Percentiles rank a stretch among this genome's conserved stretches.
Conservation (phyloP, 2,888 invertebrate species). For the Malacosoma neustria region DNA sequence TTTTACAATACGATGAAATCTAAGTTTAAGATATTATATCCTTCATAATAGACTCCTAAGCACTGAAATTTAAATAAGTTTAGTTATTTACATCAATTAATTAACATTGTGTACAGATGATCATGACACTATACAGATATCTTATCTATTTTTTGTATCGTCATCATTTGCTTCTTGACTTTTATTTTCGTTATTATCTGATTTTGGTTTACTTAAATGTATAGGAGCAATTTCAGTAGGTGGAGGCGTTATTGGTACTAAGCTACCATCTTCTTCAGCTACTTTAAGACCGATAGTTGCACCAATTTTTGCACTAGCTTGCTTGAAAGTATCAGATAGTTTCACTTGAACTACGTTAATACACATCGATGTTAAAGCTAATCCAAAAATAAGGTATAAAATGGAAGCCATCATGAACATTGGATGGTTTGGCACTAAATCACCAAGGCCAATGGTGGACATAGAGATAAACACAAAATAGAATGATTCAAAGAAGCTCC, state of each 20-base stretch:
- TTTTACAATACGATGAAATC: too few relatives aligned
- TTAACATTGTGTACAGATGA: too few relatives aligned
- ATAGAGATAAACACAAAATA: slow-evolving; percentile 98
- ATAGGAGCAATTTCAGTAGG: slow-evolving; percentile 55
- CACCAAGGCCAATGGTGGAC: slow-evolving; percentile 98
- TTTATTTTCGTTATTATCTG: slow-evolving; percentile 30
- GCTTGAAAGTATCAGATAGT: slow-evolving; percentile 85
- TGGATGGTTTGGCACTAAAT: slow-evolving; percentile 91
- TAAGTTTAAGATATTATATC: too few relatives aligned
- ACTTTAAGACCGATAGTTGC: slow-evolving; percentile 87
- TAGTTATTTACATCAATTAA: too few relatives aligned
- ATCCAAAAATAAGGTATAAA: slow-evolving; percentile 93
- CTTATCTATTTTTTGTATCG: slow-evolving; percentile 46
- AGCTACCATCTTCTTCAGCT: slow-evolving; percentile 78
- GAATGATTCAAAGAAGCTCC: slow-evolving; percentile 95
- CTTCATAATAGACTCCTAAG: too few relatives aligned
- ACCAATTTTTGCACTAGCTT: slow-evolving; percentile 89
- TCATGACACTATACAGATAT: too few relatives aligned
- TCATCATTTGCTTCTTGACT: slow-evolving; percentile 32
- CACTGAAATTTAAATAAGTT: too few relatives aligned
- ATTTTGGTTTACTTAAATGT: slow-evolving; percentile 37
- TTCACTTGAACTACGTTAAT: slow-evolving; percentile 95
- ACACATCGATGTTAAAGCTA: slow-evolving; percentile 97
- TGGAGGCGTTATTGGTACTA: slow-evolving; percentile 58
- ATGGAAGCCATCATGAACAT: slow-evolving; percentile 93